A percentile compares a stretch with the other conserved stretches of the same genome.
phyloP scores from a whole-genome alignment of 2,888 invertebrate species.

The Ypsolopha scabrella region DNA sequence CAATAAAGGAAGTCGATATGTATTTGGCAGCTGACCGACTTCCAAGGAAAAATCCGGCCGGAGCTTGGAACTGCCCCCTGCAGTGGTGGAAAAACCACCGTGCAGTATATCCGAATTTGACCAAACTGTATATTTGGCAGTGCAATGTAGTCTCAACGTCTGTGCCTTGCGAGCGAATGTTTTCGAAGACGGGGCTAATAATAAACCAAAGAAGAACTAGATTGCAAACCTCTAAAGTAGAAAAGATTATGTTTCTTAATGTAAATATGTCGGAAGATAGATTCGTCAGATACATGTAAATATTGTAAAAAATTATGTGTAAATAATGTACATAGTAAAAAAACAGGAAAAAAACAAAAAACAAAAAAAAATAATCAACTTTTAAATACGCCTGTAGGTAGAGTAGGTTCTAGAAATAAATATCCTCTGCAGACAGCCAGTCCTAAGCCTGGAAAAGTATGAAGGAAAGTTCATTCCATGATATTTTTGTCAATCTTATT shows the following conservation, averaged over 20 bases:
- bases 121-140: not conserved
- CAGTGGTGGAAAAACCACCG: conserved; percentile 3
- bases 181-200: conserved; percentile 1
- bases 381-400: no score
- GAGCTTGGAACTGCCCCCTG: conserved; percentile 1
- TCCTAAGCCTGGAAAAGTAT: no score
- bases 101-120: conserved; percentile 2
- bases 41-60: not conserved
- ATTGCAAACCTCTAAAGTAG: conserved; percentile 1
- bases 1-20: conserved; percentile 4
- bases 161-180: conserved; percentile 4
- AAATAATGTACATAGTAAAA: no score
- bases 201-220: conserved; percentile 2
- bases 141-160: conserved; percentile 5
- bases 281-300: no score
- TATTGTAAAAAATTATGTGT: no score
- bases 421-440: no score
- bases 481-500: no score
- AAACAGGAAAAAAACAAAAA: no score
- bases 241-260: not conserved
- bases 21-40: conserved; percentile 1
- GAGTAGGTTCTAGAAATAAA: no score
- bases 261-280: no score
- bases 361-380: no score
- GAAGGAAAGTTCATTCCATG: no score